Conservation (phyloP, 2,888 invertebrate species). For the Drosophila koepferae region DNA sequence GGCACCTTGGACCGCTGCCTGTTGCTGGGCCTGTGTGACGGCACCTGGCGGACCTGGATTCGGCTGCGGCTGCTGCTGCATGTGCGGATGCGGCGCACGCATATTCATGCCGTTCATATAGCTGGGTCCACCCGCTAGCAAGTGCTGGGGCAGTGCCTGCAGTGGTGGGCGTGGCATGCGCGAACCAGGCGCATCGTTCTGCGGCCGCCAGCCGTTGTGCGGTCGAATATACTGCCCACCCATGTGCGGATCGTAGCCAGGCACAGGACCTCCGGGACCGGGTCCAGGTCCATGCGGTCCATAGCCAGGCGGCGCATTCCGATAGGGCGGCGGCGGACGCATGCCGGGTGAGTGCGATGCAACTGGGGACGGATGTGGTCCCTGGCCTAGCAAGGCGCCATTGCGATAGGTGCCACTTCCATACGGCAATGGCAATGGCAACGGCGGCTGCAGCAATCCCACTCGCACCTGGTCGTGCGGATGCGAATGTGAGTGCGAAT, state of each 20-base stretch:
- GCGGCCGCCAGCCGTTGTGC: slow-evolving; percentile 77
- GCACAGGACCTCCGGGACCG: slow-evolving; percentile 16
- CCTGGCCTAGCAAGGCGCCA: slow-evolving; percentile 65
- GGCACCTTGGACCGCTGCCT: slow-evolving; percentile 8
- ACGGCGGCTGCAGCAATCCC: slow-evolving; percentile 66
- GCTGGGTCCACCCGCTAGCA: slow-evolving; percentile 55
- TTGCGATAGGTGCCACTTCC: slow-evolving; percentile 48
- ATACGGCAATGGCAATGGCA: slow-evolving; percentile 40
- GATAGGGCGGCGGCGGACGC: slow-evolving; percentile 77
- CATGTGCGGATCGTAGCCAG: slow-evolving; percentile 61
- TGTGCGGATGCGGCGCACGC: slow-evolving; percentile 64
- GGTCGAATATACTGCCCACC: slow-evolving; percentile 63
- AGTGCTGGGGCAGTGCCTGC: slow-evolving; percentile 68
- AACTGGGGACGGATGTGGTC: slow-evolving; percentile 41
- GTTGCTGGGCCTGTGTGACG: slow-evolving; percentile 40
- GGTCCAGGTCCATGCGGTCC: slow-evolving; percentile 45
- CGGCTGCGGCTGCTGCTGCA: slow-evolving; percentile 54
- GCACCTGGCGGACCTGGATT: slow-evolving; percentile 22
- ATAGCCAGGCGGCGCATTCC: slow-evolving; percentile 58
- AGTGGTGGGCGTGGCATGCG: slow-evolving; percentile 86
- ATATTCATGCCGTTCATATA: slow-evolving; percentile 74
- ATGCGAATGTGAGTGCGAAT: slow-evolving; percentile 49
- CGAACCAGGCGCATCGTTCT: slow-evolving; percentile 81
- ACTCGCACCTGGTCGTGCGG: slow-evolving; percentile 65
- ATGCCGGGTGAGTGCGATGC: slow-evolving; percentile 55